Evolutionary conservation across 2,113 vertebrate genomes (phyloP), one percentile per base, ranked within the genome.

Genomic region (Elephas maximus): DNA sequence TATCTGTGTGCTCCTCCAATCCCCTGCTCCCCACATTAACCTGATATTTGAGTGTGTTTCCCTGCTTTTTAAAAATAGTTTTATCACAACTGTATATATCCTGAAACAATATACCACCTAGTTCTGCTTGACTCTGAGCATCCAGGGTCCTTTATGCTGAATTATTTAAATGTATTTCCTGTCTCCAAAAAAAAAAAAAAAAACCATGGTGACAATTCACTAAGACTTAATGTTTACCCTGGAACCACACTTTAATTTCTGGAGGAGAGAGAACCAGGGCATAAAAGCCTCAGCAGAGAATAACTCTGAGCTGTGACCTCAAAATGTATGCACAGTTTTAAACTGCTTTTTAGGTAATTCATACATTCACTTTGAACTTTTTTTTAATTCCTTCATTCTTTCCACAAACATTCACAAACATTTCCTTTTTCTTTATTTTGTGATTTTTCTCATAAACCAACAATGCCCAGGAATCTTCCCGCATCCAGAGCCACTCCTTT

Each of bases 161-260:
- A 5, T 84, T 48, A 53, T n/a, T 90, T 90, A 63, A 93, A 37
- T 79, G 18, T 5, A 89, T 85, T 92, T 93, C 30, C 20, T n/a
- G 24, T 65, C 79, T 82, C 57, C 6, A 26, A 51, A 69, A 57
- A 33, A 83, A 85, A 8, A 85, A 8, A 37, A 37, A 37, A 41
- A 20, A 18, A 12, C 57, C 9, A 33, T 12, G 11, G 9, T 44
- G 10, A 87, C 23, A 62, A 26, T 57, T 88, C 28, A 41, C 48
- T 41, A 53, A 63, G 41, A 37, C 0, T 37, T 37, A 53, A 51
- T 21, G 88, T 33, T 91, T 51, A 14, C 78, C 41, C 1, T 2
- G 4, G 48, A 78, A 48, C 60, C 6, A 0, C 3, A 62, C n/a
- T 85, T 57, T 60, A 17, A 17, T 41, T 90, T 96, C 60, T 85